phyloP scores from a whole-genome alignment of 1,140 invertebrate genomes.

The Heliconius eleuchia region DNA sequence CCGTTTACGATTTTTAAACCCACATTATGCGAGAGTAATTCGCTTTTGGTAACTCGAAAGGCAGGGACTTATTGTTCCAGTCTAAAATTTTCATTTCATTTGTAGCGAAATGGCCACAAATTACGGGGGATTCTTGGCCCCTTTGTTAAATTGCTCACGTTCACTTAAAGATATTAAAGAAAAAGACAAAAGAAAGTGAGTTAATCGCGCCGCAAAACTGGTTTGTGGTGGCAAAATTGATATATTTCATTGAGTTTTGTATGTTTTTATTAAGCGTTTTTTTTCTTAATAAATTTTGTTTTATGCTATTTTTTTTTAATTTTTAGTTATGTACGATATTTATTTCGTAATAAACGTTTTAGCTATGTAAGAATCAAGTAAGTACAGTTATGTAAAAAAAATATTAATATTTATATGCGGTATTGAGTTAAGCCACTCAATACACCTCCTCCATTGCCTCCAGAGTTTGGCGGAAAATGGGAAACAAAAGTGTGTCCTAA shows the following conservation, averaged over 20 bases:
- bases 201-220: constrained; percentile 33
- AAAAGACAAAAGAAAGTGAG: constrained; percentile 39
- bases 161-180: constrained; percentile 50
- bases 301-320: not conserved
- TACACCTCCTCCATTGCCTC: too few relatives aligned
- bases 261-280: not conserved
- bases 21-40: constrained; percentile 9
- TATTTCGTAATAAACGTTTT: too few relatives aligned
- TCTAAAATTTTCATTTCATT: constrained; percentile 48
- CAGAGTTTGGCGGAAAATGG: too few relatives aligned
- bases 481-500: too few relatives aligned
- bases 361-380: too few relatives aligned
- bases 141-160: constrained; percentile 48
- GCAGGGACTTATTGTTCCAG: constrained; percentile 42
- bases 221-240: constrained; percentile 26
- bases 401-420: too few relatives aligned
- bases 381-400: too few relatives aligned
- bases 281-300: not conserved
- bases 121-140: constrained; percentile 43
- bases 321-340: not conserved
- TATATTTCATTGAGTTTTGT: not conserved
- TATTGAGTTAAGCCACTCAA: too few relatives aligned
- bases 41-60: constrained; percentile 24
- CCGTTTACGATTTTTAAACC: constrained; percentile 2
- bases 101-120: constrained; percentile 46